Percentiles rank a stretch among this genome's conserved stretches.
Evolutionary conservation across 2,797 vertebrate genomes (phyloP).

Genomic region (Brachyalestes nurse): DNA sequence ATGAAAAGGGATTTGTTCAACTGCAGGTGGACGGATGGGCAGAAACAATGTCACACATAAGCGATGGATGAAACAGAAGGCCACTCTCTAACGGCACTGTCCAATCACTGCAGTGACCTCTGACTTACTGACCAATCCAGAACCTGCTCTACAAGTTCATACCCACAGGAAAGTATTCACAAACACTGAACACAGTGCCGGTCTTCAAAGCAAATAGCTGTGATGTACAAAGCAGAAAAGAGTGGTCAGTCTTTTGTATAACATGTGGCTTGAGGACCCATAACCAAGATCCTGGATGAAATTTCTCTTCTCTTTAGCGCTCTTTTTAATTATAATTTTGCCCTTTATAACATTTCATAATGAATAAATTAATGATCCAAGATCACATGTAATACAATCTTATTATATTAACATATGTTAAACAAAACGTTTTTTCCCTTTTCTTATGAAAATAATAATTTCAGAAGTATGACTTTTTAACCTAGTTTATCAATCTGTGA

Average conservation of each 20-base stretch:
- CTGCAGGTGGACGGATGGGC: slow-evolving; percentile 73
- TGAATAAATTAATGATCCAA: too few relatives aligned
- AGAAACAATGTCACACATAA: slow-evolving; percentile 44
- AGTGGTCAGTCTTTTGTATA: background rate
- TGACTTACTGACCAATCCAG: slow-evolving; percentile 9
- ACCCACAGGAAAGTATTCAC: background rate
- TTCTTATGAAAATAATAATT: too few relatives aligned
- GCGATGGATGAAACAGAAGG: slow-evolving; percentile 37
- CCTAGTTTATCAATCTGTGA: too few relatives aligned
- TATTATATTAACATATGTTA: too few relatives aligned
- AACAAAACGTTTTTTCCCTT: too few relatives aligned
- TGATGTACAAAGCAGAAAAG: background rate
- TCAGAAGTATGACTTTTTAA: too few relatives aligned
- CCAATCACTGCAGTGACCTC: slow-evolving; percentile 20
- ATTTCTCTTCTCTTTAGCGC: too few relatives aligned
- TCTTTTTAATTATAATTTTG: too few relatives aligned
- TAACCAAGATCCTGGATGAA: background rate
- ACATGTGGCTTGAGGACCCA: background rate
- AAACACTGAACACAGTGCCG: background rate
- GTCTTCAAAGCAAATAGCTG: background rate
- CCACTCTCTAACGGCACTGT: slow-evolving; percentile 26
- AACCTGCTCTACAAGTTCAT: background rate
- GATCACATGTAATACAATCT: too few relatives aligned
- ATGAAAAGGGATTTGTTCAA: slow-evolving; percentile 85
- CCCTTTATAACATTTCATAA: background rate